Base-by-base conservation (phyloP, 2,888 invertebrate species). In the Rhamphomyia laevipes region DNA sequence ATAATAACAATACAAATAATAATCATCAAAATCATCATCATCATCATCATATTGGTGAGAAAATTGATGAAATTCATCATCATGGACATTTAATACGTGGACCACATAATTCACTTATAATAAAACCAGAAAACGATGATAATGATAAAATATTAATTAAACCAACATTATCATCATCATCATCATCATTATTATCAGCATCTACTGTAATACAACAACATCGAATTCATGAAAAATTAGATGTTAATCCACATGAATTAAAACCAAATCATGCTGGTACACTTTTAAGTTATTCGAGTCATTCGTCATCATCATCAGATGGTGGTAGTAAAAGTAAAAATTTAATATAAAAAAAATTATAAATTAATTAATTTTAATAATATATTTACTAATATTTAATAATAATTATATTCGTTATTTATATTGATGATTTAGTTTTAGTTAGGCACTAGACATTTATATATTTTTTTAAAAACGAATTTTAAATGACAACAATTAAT, bases 261-360 rank as follows among this genome's bases (percentile, higher is more conserved):
- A 76, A 75, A 53, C 78, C 78, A 2, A 79, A 78, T 40, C 72
- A 77, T 41, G 77, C 76, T 49, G 79, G 79, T 1, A 73, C 76
- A 40, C 74, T 78, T 45, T 72, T 80, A 51, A 73, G 76, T 56
- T 79, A 79, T 57, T 68, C 63, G 49, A 65, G 63, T 55, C 64
- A 65, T 51, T n/a, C 13, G 4, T 23, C 42, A 42, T n/a, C 9
- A n/a, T 21, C 42, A 10, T n/a, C 27, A n/a, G 23, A 42, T 27
- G 15, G 7, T 42, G 4, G 12, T 23, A n/a, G 21, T n/a, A 27
- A 27, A 17, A 10, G 1, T 13, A n/a, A 35, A 7, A n/a, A 35
- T 35, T 27, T 27, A 27, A 27, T 7, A 27, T 27, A 27, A 27
- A 7, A 7, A n/a, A n/a, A n/a, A n/a, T n/a, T n/a, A n/a, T n/a